Conservation (phyloP, 1,140 invertebrate species). For the Samia ricini region DNA sequence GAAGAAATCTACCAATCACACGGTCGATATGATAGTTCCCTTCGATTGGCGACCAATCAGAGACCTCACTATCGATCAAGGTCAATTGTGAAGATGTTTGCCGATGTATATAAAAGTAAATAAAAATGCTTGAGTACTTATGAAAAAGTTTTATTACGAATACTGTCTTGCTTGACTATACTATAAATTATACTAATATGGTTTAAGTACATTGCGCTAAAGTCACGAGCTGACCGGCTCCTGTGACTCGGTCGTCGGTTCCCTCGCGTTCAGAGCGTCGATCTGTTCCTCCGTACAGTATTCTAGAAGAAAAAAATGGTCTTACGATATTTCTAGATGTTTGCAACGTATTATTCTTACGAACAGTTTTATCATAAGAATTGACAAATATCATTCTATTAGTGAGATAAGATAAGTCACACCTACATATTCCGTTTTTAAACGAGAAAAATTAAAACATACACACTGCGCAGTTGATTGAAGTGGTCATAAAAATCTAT, state of each 20-base stretch:
- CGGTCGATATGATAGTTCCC: no score
- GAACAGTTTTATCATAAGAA: not conserved
- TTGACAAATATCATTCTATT: not conserved
- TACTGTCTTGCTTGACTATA: slow-evolving; percentile 31
- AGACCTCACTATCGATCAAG: no score
- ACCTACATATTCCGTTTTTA: no score
- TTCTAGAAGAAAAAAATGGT: slow-evolving; percentile 32
- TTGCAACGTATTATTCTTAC: no score
- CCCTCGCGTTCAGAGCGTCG: slow-evolving; percentile 25
- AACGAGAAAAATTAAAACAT: no score
- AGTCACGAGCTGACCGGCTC: slow-evolving; percentile 44
- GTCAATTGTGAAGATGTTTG: no score
- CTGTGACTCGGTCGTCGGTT: slow-evolving; percentile 18
- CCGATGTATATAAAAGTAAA: not conserved
- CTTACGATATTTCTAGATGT: not conserved
- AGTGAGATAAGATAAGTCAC: no score
- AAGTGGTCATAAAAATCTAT: no score
- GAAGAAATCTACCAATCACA: no score
- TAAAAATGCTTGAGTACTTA: not conserved
- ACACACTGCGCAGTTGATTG: no score
- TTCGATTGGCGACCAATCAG: no score
- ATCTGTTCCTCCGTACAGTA: slow-evolving; percentile 40
- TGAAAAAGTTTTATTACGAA: slow-evolving; percentile 13
- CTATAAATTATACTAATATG: slow-evolving; percentile 44
- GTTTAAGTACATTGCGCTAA: slow-evolving; percentile 42